Evolutionary conservation across 2,113 vertebrate genomes (phyloP), one percentile per base, ranked within the genome.

Genomic region (Aldabrachelys gigantea): DNA sequence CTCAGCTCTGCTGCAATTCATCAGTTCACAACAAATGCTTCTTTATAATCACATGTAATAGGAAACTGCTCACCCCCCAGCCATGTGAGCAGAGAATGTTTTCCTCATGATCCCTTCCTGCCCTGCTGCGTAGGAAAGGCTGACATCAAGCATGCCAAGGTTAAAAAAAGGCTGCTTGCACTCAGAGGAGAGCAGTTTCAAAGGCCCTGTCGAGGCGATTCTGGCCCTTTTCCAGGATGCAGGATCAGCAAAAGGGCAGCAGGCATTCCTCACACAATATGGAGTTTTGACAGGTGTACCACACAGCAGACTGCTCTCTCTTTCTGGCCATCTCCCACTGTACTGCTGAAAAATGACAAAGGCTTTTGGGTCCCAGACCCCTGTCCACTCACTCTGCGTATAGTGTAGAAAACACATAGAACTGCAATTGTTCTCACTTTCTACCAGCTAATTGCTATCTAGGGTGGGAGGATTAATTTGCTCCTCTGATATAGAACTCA

Each of bases 171-270:
- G 57, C 83, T 4, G 31, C 76, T 88, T 76, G 52, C 6, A 17
- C 95, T 88, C 69, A 84, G 84, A 97, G 94, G 85, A 95, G 92
- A 91, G 62, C 1, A 25, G 69, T 96, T 98, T 94, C 95, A 88
- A 96, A 97, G 94, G 93, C 85, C 57, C 81, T 0, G 0, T 57
- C 52, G 86, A 91, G 95, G 86, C 29, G 85, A 91, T 82, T 87
- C 97, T 98, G 98, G 97, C 97, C 87, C 21, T 82, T 85, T 96
- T 97, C 97, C 98, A 97, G 97, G 87, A 89, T 62, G 80, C 84
- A 87, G 93, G 97, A 98, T 97, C 97, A 97, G 97, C 97, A 95
- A 97, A 97, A 97, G 97, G 97, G 95, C 95, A 95, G 91, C 21
- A 0, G 1, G 19, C 49, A 79, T 80, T 90, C 94, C 52, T 49